Conservation (phyloP, 2,888 invertebrate species). For the Andrena haemorrhoa region DNA sequence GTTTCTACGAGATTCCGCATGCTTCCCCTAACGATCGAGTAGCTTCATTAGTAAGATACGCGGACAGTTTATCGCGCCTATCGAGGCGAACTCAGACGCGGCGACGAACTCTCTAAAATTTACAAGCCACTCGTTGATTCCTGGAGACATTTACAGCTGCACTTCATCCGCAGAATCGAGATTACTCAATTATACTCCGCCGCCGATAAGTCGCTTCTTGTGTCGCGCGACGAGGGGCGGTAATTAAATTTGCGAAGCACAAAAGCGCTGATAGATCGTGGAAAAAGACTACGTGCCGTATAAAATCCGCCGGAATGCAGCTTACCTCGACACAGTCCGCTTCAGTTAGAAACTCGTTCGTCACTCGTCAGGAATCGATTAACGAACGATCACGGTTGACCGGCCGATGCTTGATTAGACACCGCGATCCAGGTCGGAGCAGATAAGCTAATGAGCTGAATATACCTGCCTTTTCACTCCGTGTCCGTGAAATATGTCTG, state of each 20-base stretch:
- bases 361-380: conserved; percentile 65
- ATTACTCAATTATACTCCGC: too few relatives aligned
- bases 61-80: too few relatives aligned
- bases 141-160: too few relatives aligned
- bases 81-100: too few relatives aligned
- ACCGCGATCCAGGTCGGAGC: conserved; percentile 37
- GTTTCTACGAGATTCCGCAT: neutral
- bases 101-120: too few relatives aligned
- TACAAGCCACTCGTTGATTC: too few relatives aligned
- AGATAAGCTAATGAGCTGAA: conserved; percentile 61
- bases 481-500: neutral
- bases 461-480: neutral
- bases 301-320: conserved; percentile 51
- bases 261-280: conserved; percentile 20
- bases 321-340: conserved; percentile 63
- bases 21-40: neutral
- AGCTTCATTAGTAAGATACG: too few relatives aligned
- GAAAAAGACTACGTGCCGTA: conserved; percentile 5
- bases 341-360: conserved; percentile 54
- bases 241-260: neutral
- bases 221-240: too few relatives aligned
- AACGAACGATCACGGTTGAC: conserved; percentile 49
- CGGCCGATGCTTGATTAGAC: conserved; percentile 48
- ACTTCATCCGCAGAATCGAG: too few relatives aligned
- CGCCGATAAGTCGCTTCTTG: too few relatives aligned